Evolutionary conservation across 2,797 vertebrate species (phyloP).

Genomic region (Tinamus major): DNA sequence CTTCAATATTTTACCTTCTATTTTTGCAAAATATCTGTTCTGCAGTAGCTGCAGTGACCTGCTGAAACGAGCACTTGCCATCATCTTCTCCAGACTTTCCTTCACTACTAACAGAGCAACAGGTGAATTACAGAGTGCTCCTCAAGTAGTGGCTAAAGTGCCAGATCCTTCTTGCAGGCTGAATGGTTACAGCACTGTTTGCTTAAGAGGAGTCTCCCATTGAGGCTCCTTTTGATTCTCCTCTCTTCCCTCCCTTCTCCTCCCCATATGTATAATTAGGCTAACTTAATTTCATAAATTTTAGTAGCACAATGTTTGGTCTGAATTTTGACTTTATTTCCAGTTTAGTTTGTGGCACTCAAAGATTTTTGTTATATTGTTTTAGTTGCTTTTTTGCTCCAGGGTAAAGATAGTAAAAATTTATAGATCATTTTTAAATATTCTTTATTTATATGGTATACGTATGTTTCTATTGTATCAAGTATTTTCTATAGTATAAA

Average conservation of each 20-base stretch:
- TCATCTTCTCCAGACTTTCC: background rate
- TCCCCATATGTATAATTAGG: background rate
- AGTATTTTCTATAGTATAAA: background rate
- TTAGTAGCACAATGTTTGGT: background rate
- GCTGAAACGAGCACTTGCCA: background rate
- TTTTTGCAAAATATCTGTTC: background rate
- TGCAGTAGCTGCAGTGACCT: background rate
- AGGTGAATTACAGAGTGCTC: background rate
- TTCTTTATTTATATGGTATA: background rate
- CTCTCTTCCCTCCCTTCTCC: background rate
- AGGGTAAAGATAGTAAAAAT: background rate
- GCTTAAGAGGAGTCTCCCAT: fast-evolving
- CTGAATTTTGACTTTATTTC: background rate
- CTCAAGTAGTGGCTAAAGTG: fast-evolving
- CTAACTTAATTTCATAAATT: background rate
- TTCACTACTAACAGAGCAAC: background rate
- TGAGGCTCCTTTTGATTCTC: background rate
- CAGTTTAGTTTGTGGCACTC: background rate
- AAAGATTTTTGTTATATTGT: background rate
- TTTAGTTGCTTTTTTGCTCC: background rate
- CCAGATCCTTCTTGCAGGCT: background rate
- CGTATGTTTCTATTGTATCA: no score
- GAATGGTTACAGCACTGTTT: background rate
- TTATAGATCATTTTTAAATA: background rate
- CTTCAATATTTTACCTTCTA: background rate